These are phyloP conservation scores for Odontothrips loti DNA, from an alignment of 2,888 invertebrate genomes.

Conservation along the genomic window DNA sequence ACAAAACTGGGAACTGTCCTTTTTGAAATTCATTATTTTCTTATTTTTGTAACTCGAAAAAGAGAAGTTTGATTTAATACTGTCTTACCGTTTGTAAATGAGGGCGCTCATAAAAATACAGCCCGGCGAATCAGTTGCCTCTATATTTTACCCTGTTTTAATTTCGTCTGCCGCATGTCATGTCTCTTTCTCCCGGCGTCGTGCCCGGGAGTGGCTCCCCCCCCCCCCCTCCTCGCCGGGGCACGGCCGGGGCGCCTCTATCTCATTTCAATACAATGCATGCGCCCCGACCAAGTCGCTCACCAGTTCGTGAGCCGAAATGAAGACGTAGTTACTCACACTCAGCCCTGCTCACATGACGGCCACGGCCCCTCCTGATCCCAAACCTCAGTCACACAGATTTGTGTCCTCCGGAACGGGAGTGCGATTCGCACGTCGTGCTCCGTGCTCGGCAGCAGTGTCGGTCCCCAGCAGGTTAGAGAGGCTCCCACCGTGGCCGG, in stretches of 20 bases:
- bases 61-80: not conserved
- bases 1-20: not conserved
- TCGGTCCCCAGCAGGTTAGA: not conserved
- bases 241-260: not conserved
- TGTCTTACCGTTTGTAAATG: not conserved
- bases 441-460: not conserved
- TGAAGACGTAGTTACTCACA: conserved; percentile 7
- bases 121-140: too few species aligned
- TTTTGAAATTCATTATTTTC: not conserved
- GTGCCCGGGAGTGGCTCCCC: not conserved
- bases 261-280: conserved; percentile 16
- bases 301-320: conserved; percentile 17
- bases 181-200: not conserved
- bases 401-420: too few species aligned
- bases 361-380: not conserved
- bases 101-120: not conserved
- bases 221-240: not conserved
- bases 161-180: too few species aligned
- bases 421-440: not conserved
- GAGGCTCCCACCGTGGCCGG: not conserved
- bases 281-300: not conserved
- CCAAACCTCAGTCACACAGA: too few species aligned
- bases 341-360: not conserved
- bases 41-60: not conserved
- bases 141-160: too few species aligned